Evolutionary conservation across 2,888 invertebrate species (phyloP).

Genomic region (Tetheella fluctuosa): DNA sequence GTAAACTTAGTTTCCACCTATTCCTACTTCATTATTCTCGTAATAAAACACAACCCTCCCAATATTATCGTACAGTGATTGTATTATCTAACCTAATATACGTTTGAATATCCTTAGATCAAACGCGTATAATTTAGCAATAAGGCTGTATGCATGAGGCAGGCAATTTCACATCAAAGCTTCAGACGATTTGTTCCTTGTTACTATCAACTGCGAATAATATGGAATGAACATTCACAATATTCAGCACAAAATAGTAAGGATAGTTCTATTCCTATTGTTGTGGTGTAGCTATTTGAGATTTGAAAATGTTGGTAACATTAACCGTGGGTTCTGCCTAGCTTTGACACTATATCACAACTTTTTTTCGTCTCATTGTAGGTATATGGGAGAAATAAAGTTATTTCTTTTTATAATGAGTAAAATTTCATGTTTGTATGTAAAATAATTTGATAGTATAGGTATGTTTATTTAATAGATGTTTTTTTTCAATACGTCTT

Average conservation of each 20-base stretch:
- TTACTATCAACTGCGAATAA: not conserved
- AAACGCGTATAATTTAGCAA: constrained; percentile 9
- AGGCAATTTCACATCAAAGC: constrained; percentile 23
- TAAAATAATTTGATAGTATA: too few relatives aligned
- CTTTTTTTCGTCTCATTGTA: too few relatives aligned
- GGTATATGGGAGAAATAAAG: too few relatives aligned
- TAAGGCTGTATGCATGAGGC: not conserved
- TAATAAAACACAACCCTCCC: not conserved
- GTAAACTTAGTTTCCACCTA: not conserved
- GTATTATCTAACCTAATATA: not conserved
- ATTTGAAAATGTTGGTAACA: too few relatives aligned
- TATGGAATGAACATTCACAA: not conserved
- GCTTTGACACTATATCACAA: too few relatives aligned
- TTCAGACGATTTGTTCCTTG: not conserved
- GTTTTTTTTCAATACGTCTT: too few relatives aligned
- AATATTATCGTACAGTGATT: not conserved
- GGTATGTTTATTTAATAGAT: too few relatives aligned
- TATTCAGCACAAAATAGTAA: not conserved
- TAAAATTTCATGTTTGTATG: too few relatives aligned
- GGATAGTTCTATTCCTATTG: too few relatives aligned
- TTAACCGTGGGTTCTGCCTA: too few relatives aligned
- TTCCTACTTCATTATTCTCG: not conserved
- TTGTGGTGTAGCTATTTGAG: too few relatives aligned
- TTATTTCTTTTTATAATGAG: too few relatives aligned
- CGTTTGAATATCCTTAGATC: constrained; percentile 2